Evolutionary conservation across 2,888 invertebrate genomes (phyloP).

Genomic region (Andrena hattorfiana): DNA sequence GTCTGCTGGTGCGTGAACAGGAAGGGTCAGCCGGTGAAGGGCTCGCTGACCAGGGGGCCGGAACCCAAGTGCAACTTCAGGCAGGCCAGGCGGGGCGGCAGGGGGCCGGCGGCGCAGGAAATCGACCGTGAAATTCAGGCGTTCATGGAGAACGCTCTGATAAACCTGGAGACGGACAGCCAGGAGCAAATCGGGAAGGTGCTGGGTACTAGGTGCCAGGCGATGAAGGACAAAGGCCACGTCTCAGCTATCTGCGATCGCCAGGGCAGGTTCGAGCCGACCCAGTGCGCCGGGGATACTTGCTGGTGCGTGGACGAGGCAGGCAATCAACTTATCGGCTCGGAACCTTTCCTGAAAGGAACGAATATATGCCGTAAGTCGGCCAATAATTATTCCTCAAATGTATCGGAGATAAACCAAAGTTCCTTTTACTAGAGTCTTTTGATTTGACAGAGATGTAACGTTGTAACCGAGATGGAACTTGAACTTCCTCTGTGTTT

Average conservation of each 20-base stretch:
- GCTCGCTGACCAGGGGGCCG: constrained; percentile 91
- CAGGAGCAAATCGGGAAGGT: constrained; percentile 80
- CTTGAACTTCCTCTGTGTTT: too few species aligned
- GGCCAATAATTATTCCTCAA: neutral
- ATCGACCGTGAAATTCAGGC: constrained; percentile 78
- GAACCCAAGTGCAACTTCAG: constrained; percentile 93
- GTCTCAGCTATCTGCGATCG: constrained; percentile 88
- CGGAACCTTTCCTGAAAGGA: constrained; percentile 88
- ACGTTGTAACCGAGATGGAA: too few species aligned
- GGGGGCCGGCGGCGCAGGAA: constrained; percentile 75
- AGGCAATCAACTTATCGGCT: constrained; percentile 89
- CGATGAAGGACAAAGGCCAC: constrained; percentile 85
- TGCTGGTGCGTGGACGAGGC: constrained; percentile 97
- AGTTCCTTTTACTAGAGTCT: too few species aligned
- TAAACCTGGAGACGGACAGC: constrained; percentile 69
- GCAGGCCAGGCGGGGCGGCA: constrained; percentile 88
- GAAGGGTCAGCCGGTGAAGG: constrained; percentile 92
- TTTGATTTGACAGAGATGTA: too few species aligned
- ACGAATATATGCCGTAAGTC: constrained; percentile 87
- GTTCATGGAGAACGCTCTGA: constrained; percentile 78
- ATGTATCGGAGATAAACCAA: too few species aligned
- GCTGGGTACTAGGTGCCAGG: constrained; percentile 87
- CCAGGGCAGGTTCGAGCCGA: constrained; percentile 90
- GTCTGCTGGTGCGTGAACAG: constrained; percentile 96
- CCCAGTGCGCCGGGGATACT: constrained; percentile 90